Base-by-base conservation (phyloP, 2,888 invertebrate genomes). In the Ethmia dodecea region DNA sequence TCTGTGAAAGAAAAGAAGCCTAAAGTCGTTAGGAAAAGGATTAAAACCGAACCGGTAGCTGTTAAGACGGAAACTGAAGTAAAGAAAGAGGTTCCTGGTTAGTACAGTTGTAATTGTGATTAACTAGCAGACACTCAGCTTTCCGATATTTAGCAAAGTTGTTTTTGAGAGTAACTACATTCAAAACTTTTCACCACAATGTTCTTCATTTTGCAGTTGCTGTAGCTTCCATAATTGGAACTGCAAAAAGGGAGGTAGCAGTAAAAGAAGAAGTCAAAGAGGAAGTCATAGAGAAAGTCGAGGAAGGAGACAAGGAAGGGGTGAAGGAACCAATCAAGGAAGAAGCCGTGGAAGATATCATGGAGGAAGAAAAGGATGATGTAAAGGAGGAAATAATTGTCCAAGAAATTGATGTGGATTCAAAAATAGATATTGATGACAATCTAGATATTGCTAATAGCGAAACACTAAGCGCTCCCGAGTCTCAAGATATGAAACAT, bases 161-260 rank as follows among this genome's bases (percentile, higher is more conserved):
- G n/a, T n/a, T n/a, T n/a, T n/a, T n/a, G n/a, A n/a, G n/a, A n/a
- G n/a, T n/a, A n/a, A n/a, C n/a, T n/a, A n/a, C n/a, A n/a, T n/a
- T n/a, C n/a, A n/a, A n/a, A n/a, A n/a, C n/a, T n/a, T n/a, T 25
- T 31, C 13, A 9, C n/a, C 5, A 29, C n/a, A 5, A 10, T 16
- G 29, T 16, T 16, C 28, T 14, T n/a, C n/a, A n/a, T n/a, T n/a
- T 29, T 29, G 9, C 14, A 76, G 81, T 78, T 56, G 83, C 83
- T 6, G 78, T 83, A 22, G 81, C 83, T 1, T 77, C 81, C 15
- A 80, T 84, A 35, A 80, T 81, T 29, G 83, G 81, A 5, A 69
- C 73, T 20, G 37, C 61, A 2, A 42, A 46, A 1, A 56, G 64
- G 48, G 28, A 35, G 12, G 44, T 43, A 6, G 27, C 11, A 29